Evolutionary conservation across 1,140 invertebrate species (phyloP).

Genomic region (Cyphomyrmex costatus): DNA sequence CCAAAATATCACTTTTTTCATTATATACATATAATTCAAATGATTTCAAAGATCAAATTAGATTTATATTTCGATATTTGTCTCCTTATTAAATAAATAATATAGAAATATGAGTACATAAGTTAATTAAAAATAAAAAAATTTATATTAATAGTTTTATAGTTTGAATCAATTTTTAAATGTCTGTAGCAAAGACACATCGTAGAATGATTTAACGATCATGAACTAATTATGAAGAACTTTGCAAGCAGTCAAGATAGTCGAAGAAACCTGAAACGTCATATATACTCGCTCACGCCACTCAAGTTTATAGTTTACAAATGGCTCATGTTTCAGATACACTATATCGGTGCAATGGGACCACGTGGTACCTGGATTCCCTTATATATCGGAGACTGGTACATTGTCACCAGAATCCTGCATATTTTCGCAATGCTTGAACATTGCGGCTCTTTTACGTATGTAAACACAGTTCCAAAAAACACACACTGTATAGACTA

Average conservation of each 20-base stretch:
- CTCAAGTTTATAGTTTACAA: slow-evolving; percentile 47
- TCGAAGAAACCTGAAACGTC: slow-evolving; percentile 47
- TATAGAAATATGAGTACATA: neutral
- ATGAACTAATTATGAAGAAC: slow-evolving; percentile 25
- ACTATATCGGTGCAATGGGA: slow-evolving; percentile 86
- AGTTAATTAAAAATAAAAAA: slow-evolving; percentile 5
- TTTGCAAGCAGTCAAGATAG: slow-evolving; percentile 1
- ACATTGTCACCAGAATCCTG: slow-evolving; percentile 88
- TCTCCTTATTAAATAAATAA: neutral
- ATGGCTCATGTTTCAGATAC: slow-evolving; percentile 84
- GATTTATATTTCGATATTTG: neutral
- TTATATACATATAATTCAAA: slow-evolving; percentile 86
- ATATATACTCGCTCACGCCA: slow-evolving; percentile 40
- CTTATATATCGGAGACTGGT: slow-evolving; percentile 90
- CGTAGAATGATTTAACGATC: slow-evolving; percentile 24
- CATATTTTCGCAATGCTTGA: slow-evolving; percentile 88
- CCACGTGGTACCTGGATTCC: slow-evolving; percentile 87
- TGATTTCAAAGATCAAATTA: neutral
- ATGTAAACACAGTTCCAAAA: slow-evolving; percentile 53
- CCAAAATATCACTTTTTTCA: too few relatives aligned
- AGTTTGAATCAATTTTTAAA: neutral
- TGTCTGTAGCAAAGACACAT: neutral
- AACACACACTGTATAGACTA: neutral
- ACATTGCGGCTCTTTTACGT: slow-evolving; percentile 87
- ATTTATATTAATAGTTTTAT: neutral